A percentile compares a stretch with the other conserved stretches of the same genome.
These are phyloP conservation scores for Cherax quadricarinatus DNA, from an alignment of 1,140 invertebrate species.

Conservation along the genomic window DNA sequence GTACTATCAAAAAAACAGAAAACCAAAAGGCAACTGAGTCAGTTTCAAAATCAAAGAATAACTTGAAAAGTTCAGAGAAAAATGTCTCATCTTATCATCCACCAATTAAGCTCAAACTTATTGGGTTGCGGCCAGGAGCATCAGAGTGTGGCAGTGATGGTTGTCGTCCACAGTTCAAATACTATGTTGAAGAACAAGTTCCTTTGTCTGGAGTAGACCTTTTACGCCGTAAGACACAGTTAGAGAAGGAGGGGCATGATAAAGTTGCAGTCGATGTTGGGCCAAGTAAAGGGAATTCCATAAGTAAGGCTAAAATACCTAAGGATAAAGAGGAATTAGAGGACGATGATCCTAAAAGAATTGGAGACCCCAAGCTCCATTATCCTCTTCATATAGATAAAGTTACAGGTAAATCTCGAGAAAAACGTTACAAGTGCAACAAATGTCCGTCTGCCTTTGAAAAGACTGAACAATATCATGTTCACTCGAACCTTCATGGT, in stretches of 20 bases:
- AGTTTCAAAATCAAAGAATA: slow-evolving; percentile 19
- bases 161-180: slow-evolving; percentile 67
- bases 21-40: not conserved
- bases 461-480: slow-evolving; percentile 89
- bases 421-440: slow-evolving; percentile 88
- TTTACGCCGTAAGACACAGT: slow-evolving; percentile 68
- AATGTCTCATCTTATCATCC: slow-evolving; percentile 52
- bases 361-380: slow-evolving; percentile 85
- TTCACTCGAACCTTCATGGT: slow-evolving; percentile 89
- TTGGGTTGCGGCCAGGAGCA: slow-evolving; percentile 50
- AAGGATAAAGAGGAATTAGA: slow-evolving; percentile 48
- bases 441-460: slow-evolving; percentile 93
- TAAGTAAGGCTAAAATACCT: slow-evolving; percentile 18
- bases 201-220: slow-evolving; percentile 82
- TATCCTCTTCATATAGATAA: slow-evolving; percentile 87
- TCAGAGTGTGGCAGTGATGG: slow-evolving; percentile 39
- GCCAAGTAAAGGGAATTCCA: slow-evolving; percentile 14
- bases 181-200: slow-evolving; percentile 75
- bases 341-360: slow-evolving; percentile 64
- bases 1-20: slow-evolving; percentile 44
- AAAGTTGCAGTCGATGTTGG: slow-evolving; percentile 11
- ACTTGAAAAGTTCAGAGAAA: slow-evolving; percentile 22
- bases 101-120: slow-evolving; percentile 71
- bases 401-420: slow-evolving; percentile 81
- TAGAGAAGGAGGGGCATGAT: slow-evolving; percentile 65